Evolutionary conservation across 2,113 vertebrate genomes (phyloP), one percentile per base, ranked within the genome.

Genomic region (Aleadryas rufinucha): DNA sequence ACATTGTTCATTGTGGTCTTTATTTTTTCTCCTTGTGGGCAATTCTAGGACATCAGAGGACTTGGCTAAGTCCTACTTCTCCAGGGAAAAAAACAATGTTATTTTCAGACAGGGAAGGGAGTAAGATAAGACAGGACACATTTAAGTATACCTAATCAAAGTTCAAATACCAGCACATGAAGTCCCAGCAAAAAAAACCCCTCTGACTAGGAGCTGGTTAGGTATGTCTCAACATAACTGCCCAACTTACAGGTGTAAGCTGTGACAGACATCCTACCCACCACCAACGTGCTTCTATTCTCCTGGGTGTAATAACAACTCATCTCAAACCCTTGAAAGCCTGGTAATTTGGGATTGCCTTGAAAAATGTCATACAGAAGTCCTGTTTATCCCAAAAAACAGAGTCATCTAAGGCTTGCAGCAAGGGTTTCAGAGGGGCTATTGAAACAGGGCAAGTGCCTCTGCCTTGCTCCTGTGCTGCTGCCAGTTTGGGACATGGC

Each of bases 181-280:
- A 70, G 11, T 53, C 6, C 18, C 1, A 1, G 31, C 30, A n/a
- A 56, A 84, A 42, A 42, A 16, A 12, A 0, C 0, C 1, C 5
- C 31, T 54, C 56, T 53, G 16, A 22, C 33, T 41, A 35, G 16
- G 33, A 70, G n/a, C 39, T 59, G 23, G 8, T 21, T 69, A 41
- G 41, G 45, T 61, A 15, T 13, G 1, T 42, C 26, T 84, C 26
- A 63, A 13, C 10, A 14, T 3, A 68, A 30, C 7, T 6, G 1
- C 22, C 16, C 57, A 59, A 63, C 23, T 27, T 27, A 61, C 28
- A 52, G 59, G 16, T 2, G 0, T 8, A 26, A 81, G 13, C 31
- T 47, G 15, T 49, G 50, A 64, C 19, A 56, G 39, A n/a, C 21
- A 70, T 12, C 39, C 26, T 49, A 37, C 31, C 13, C 31, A n/a